Percentiles rank a stretch among this genome's conserved stretches.
Evolutionary conservation across 2,888 invertebrate genomes (phyloP).

Genomic region (Lepidocyrtoides sp.): DNA sequence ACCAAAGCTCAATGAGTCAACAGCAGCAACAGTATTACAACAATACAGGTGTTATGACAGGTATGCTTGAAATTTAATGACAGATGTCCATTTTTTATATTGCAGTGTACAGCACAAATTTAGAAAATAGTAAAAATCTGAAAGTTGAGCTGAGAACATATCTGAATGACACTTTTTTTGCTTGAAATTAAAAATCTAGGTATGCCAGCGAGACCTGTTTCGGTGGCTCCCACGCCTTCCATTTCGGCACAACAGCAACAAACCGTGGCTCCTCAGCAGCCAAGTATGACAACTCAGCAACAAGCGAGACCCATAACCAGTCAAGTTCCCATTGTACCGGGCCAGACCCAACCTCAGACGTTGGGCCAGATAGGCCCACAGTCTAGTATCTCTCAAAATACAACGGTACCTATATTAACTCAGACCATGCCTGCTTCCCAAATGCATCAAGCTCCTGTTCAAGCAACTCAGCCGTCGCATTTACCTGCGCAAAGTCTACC

Average conservation of each 20-base stretch:
- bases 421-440: slow-evolving; percentile 71
- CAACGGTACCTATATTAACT: slow-evolving; percentile 69
- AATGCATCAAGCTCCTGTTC: slow-evolving; percentile 76
- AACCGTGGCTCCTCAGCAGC: slow-evolving; percentile 55
- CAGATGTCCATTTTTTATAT: no score
- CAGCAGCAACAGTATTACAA: slow-evolving; percentile 82
- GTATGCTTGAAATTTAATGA: no score
- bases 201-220: slow-evolving; percentile 44
- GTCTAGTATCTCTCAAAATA: slow-evolving; percentile 67
- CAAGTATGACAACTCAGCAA: slow-evolving; percentile 64
- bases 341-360: slow-evolving; percentile 71
- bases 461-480: slow-evolving; percentile 78
- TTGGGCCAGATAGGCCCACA: slow-evolving; percentile 72
- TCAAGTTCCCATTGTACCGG: slow-evolving; percentile 74
- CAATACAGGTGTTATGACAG: slow-evolving; percentile 77
- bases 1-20: slow-evolving; percentile 62
- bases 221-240: slow-evolving; percentile 65
- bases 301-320: slow-evolving; percentile 56
- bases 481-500: slow-evolving; percentile 84
- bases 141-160: no score
- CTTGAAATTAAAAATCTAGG: slow-evolving; percentile 31
- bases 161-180: no score
- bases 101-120: no score
- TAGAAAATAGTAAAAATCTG: no score
- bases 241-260: slow-evolving; percentile 67